phyloP scores from a whole-genome alignment of 2,113 vertebrate genomes.

The Zapus hudsonius region DNA sequence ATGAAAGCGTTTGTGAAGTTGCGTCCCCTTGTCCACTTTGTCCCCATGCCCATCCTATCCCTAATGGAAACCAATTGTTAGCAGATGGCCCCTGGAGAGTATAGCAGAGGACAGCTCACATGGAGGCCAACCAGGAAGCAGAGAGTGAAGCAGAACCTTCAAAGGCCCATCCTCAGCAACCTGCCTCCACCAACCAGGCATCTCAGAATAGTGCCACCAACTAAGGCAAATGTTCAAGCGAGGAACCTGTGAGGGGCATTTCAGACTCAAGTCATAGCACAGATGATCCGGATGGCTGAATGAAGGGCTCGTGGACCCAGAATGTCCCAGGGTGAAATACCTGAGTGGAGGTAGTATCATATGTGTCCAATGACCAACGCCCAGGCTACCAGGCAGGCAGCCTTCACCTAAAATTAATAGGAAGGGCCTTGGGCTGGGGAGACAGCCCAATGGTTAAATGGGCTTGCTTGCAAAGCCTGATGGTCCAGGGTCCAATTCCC shows the following conservation, averaged over 20 bases:
- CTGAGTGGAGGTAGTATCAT: background rate
- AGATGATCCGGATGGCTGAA: background rate
- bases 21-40: background rate
- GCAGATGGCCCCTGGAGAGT: background rate
- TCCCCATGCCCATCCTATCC: background rate
- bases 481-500: too few species aligned
- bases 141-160: background rate
- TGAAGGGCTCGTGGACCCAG: background rate
- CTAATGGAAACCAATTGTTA: background rate
- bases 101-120: background rate
- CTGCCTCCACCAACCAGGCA: background rate
- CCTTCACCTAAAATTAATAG: background rate
- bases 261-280: background rate
- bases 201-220: background rate
- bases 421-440: background rate
- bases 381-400: too few species aligned
- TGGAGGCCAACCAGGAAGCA: background rate
- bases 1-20: background rate
- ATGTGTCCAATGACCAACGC: background rate
- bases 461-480: too few species aligned
- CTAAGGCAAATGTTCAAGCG: background rate
- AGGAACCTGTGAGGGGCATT: background rate
- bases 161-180: background rate
- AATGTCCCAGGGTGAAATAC: background rate
- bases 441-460: too few species aligned